These are phyloP conservation scores for Eospalax fontanierii DNA, from an alignment of 2,797 vertebrate genomes.

Conservation along the genomic window DNA sequence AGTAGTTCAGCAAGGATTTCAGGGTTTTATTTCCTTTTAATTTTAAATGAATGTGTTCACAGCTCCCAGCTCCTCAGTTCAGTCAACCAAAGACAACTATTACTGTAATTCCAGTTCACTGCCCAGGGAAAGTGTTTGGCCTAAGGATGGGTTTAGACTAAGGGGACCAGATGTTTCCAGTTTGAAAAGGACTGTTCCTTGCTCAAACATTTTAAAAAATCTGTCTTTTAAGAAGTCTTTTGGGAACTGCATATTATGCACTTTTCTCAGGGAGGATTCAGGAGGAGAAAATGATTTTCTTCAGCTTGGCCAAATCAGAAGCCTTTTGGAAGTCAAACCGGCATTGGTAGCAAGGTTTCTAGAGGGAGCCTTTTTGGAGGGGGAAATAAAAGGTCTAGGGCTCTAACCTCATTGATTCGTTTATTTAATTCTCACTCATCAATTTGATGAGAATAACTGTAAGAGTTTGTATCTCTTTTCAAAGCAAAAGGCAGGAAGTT, in stretches of 20 bases:
- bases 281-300: conserved; percentile 49
- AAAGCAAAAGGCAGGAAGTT: background rate
- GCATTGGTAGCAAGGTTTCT: conserved; percentile 29
- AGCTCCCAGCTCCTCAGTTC: conserved; percentile 62
- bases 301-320: conserved; percentile 47
- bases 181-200: conserved; percentile 69
- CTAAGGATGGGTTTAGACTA: conserved; percentile 46
- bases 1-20: conserved; percentile 75
- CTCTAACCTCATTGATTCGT: background rate
- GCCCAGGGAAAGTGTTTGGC: conserved; percentile 49
- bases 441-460: background rate
- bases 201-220: conserved; percentile 70
- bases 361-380: background rate
- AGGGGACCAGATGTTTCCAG: conserved; percentile 55
- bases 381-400: background rate
- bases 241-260: conserved; percentile 24
- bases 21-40: conserved; percentile 80
- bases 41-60: conserved; percentile 83
- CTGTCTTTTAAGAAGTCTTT: conserved; percentile 73
- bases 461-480: background rate
- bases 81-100: conserved; percentile 82
- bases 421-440: background rate
- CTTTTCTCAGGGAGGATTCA: conserved; percentile 57
- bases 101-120: conserved; percentile 78
- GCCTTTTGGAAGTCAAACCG: background rate